A percentile compares a stretch with the other conserved stretches of the same genome.
phyloP scores from a whole-genome alignment of 2,113 vertebrate species.

The Muntiacus reevesi region DNA sequence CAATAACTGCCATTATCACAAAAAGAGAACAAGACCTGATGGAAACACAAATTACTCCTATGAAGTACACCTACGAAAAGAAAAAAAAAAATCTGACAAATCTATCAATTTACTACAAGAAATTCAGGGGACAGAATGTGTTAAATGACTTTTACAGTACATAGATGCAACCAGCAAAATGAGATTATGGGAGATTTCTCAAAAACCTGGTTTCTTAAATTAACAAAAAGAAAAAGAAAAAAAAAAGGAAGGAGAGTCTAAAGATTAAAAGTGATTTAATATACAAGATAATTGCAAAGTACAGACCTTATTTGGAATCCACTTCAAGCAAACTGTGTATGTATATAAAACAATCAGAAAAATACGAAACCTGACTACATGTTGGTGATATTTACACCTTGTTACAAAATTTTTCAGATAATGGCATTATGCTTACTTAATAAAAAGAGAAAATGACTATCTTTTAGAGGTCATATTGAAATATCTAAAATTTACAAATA shows the following conservation, averaged over 20 bases:
- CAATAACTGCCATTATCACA: neutral
- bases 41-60: slow-evolving; percentile 15
- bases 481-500: neutral
- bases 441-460: neutral
- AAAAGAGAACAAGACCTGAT: neutral
- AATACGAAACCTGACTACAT: neutral
- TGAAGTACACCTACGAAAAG: neutral
- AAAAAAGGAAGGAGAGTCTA: neutral
- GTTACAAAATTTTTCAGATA: neutral
- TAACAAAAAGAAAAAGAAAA: neutral
- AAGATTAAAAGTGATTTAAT: slow-evolving; percentile 27
- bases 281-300: neutral
- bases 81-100: neutral
- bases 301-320: neutral
- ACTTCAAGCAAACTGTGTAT: neutral
- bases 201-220: neutral
- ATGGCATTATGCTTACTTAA: neutral
- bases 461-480: neutral
- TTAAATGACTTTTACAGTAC: neutral
- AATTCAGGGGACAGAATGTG: neutral
- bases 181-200: neutral
- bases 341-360: neutral
- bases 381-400: neutral
- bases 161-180: slow-evolving; percentile 30
- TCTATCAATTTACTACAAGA: neutral